Base-by-base conservation (phyloP, 2,113 vertebrate species). In the Menidia beryllina region DNA sequence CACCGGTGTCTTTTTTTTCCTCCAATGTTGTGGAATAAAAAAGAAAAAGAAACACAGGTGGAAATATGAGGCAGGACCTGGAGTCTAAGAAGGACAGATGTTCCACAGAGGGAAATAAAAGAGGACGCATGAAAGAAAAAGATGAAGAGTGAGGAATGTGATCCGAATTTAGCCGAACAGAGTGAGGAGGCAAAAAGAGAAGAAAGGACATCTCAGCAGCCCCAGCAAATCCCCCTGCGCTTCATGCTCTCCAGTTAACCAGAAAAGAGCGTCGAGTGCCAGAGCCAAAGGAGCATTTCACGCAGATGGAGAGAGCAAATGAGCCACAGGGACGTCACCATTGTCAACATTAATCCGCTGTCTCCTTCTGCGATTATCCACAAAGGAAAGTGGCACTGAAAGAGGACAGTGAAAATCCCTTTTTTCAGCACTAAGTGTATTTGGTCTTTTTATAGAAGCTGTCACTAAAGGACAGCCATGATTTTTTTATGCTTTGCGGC, bases 311-410 rank as follows among this genome's bases (percentile, higher is more conserved):
- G 48, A 53, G 30, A 75, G 30, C 30, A 69, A 75, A 83, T 72
- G 69, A 85, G 69, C 57, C 77, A 51, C 60, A 25, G 41, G 68
- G 66, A 69, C 61, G 17, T 75, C 75, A 59, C 54, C 9, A 30
- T 57, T 20, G 23, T 74, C 81, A 80, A 58, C 45, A 72, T 70
- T 84, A 78, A 82, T 89, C 77, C 10, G 7, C 34, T n/a, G 54
- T 62, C 45, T 71, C 51, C 62, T 70, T 76, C 65, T 72, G 69
- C 39, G 26, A 34, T 76, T 45, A 72, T 68, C 34, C 72, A 78
- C 47, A 55, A 21, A 61, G 34, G 41, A 10, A 51, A 51, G 19
- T 2, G 5, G 27, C 57, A 38, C 50, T 58, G 27, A 36, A 56
- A 63, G 11, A 11, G 15, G 7, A 2, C 9, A 34, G 30, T 34